A percentile compares a stretch with the other conserved stretches of the same genome.
phyloP scores from a whole-genome alignment of 2,888 invertebrate genomes.

The Eupithecia pulchellata region DNA sequence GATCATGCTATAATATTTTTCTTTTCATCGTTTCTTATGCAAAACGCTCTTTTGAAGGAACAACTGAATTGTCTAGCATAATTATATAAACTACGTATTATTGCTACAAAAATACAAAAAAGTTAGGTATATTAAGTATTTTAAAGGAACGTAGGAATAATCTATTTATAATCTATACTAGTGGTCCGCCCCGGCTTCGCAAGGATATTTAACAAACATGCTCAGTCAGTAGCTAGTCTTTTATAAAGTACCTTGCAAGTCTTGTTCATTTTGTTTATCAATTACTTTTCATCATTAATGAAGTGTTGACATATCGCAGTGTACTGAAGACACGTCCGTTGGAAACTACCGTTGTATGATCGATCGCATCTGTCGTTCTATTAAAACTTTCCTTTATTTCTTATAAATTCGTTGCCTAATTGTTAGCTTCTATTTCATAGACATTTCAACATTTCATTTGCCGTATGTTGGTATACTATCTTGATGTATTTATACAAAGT shows the following conservation, averaged over 20 bases:
- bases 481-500: too few relatives aligned
- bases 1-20: neutral
- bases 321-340: constrained; percentile 32
- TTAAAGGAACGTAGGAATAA: neutral
- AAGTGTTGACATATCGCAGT: constrained; percentile 36
- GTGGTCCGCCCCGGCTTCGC: too few relatives aligned
- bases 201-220: too few relatives aligned
- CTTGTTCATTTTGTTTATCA: constrained; percentile 20
- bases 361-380: constrained; percentile 38
- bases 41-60: neutral
- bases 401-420: neutral
- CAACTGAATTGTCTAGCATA: too few relatives aligned
- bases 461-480: too few relatives aligned
- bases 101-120: neutral
- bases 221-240: neutral
- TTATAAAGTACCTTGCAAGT: neutral
- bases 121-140: neutral
- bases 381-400: constrained; percentile 29
- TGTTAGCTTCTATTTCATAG: neutral
- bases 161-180: too few relatives aligned
- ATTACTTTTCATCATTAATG: constrained; percentile 24
- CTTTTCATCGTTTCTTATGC: neutral
- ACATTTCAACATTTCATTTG: neutral
- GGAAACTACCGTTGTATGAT: constrained; percentile 45
- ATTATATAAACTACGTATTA: neutral